These are phyloP conservation scores for Acromyrmex echinatior DNA, from an alignment of 1,140 invertebrate genomes.

Conservation along the genomic window DNA sequence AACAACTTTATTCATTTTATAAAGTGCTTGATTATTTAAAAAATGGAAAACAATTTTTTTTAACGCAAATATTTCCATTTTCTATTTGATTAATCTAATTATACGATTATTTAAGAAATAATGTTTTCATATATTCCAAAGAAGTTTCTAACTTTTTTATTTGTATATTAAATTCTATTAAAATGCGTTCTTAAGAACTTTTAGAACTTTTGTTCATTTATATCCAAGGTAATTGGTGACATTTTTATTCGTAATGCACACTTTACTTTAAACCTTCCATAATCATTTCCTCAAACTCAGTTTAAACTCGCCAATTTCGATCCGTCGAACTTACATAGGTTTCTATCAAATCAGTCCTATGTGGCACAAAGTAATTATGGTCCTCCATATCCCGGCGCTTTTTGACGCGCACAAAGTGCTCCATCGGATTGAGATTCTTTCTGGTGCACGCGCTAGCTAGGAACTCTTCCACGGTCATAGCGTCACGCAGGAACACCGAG, in stretches of 20 bases:
- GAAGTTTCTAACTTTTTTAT: neutral
- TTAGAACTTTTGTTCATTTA: neutral
- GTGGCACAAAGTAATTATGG: conserved; percentile 98
- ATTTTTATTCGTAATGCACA: neutral
- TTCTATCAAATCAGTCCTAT: conserved; percentile 96
- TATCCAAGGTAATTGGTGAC: neutral
- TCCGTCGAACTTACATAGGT: conserved; percentile 94
- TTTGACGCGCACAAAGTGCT: conserved; percentile 98
- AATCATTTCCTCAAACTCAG: neutral
- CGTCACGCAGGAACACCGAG: conserved; percentile 94
- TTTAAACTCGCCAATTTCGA: neutral
- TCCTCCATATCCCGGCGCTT: conserved; percentile 98
- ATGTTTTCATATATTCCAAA: neutral
- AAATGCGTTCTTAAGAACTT: conserved; percentile 1
- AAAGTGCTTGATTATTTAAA: neutral
- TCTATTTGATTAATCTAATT: neutral
- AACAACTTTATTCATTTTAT: neutral
- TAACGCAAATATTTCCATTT: neutral
- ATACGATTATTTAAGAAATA: neutral
- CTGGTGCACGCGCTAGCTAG: conserved; percentile 96
- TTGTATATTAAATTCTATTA: neutral
- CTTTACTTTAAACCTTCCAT: neutral
- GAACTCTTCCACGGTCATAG: conserved; percentile 98
- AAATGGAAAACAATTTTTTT: neutral
- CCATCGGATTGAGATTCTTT: conserved; percentile 96